phyloP scores from a whole-genome alignment of 2,888 invertebrate species.

The Platycheirus albimanus region DNA sequence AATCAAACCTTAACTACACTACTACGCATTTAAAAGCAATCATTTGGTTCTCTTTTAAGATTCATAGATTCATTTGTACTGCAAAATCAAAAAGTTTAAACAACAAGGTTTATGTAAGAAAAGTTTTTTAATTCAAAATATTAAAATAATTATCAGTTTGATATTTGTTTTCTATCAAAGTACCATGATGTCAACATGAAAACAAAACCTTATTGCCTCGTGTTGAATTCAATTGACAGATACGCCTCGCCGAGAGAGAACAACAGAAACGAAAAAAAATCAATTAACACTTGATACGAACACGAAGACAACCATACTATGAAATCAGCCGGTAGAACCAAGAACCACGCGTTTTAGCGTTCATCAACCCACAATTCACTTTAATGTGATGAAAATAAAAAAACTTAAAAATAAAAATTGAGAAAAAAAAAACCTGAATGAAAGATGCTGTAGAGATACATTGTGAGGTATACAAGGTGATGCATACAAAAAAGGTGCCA shows the following conservation, averaged over 20 bases:
- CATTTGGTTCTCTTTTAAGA: too few species aligned
- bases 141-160: background rate
- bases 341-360: constrained; percentile 19
- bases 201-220: constrained; percentile 34
- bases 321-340: constrained; percentile 30
- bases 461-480: background rate
- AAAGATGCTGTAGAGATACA: constrained; percentile 1
- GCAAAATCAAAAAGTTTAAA: background rate
- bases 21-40: too few species aligned
- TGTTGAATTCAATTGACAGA: constrained; percentile 6
- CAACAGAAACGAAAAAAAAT: background rate
- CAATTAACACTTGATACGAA: background rate
- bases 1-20: too few species aligned
- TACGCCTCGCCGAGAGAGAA: too few species aligned
- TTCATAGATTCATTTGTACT: background rate
- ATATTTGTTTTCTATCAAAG: background rate
- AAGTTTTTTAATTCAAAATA: too few species aligned
- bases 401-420: constrained; percentile 19
- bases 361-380: constrained; percentile 15
- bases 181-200: constrained; percentile 3
- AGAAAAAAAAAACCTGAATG: background rate
- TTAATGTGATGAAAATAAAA: constrained; percentile 28
- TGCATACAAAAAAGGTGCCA: background rate
- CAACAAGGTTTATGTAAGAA: background rate
- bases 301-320: background rate